Conservation (phyloP, 2,888 invertebrate genomes). For the Frankliniella intonsa region DNA sequence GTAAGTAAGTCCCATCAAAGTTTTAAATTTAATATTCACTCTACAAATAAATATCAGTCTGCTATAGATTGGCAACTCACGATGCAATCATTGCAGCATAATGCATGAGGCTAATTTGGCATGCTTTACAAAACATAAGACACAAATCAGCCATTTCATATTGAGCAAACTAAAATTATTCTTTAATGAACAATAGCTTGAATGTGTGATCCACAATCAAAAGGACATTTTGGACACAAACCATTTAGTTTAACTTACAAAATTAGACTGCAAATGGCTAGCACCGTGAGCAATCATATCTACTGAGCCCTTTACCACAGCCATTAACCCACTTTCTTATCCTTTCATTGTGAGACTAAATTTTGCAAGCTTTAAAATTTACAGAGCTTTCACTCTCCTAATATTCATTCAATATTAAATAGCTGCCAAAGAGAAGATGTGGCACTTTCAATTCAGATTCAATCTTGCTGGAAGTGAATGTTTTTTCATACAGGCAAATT, state of each 20-base stretch:
- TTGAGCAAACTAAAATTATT: slow-evolving; percentile 25
- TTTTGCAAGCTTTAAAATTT: background rate
- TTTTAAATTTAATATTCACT: background rate
- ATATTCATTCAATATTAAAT: background rate
- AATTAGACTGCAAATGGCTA: slow-evolving; percentile 2
- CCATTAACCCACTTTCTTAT: slow-evolving; percentile 3
- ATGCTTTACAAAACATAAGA: background rate
- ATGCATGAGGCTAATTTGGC: background rate
- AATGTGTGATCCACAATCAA: background rate
- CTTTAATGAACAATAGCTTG: background rate
- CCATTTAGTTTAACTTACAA: background rate
- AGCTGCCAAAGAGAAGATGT: background rate
- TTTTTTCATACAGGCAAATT: too few relatives aligned
- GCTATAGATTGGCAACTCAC: slow-evolving; percentile 24
- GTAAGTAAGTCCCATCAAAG: slow-evolving; percentile 4
- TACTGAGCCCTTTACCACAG: slow-evolving; percentile 19
- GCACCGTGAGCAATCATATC: slow-evolving; percentile 24
- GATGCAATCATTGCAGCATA: slow-evolving; percentile 22
- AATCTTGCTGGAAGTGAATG: too few relatives aligned
- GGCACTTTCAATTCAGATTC: background rate
- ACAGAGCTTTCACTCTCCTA: background rate
- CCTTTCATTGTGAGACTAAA: slow-evolving; percentile 4
- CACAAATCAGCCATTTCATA: background rate
- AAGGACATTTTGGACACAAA: too few relatives aligned
- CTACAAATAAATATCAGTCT: slow-evolving; percentile 27